Evolutionary conservation across 2,888 invertebrate species (phyloP).

Genomic region (Ctena decussata): DNA sequence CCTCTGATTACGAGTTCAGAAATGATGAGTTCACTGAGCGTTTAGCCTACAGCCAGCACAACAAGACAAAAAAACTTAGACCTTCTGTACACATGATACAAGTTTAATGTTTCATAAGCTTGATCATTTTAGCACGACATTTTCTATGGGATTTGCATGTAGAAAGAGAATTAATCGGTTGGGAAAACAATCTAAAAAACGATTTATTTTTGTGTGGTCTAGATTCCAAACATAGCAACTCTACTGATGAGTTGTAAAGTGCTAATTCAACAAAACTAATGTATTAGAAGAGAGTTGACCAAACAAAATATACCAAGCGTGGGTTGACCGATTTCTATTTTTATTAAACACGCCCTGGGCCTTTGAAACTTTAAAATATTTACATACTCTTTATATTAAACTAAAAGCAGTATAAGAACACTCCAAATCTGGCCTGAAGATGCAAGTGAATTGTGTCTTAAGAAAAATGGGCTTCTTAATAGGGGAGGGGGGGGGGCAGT

Average conservation of each 20-base stretch:
- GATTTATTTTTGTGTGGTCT: not conserved
- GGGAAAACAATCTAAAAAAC: not conserved
- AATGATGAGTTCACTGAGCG: no score
- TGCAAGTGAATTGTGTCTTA: no score
- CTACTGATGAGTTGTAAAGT: not conserved
- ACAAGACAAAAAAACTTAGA: no score
- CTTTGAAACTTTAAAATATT: not conserved
- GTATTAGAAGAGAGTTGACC: not conserved
- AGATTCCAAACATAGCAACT: not conserved
- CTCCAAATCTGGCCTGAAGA: no score
- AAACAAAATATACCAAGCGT: not conserved
- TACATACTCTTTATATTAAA: not conserved
- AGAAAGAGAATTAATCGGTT: not conserved
- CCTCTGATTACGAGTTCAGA: no score
- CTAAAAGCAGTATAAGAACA: no score
- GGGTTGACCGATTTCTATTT: not conserved
- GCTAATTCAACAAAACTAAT: not conserved
- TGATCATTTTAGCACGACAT: no score
- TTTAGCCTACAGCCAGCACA: no score
- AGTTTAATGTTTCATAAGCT: no score
- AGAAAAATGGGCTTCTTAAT: no score
- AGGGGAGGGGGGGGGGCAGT: no score
- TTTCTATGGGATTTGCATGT: not conserved
- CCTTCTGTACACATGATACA: no score
- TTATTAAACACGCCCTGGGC: not conserved